phyloP scores from a whole-genome alignment of 1,140 invertebrate genomes.

The Chymomyza costata region DNA sequence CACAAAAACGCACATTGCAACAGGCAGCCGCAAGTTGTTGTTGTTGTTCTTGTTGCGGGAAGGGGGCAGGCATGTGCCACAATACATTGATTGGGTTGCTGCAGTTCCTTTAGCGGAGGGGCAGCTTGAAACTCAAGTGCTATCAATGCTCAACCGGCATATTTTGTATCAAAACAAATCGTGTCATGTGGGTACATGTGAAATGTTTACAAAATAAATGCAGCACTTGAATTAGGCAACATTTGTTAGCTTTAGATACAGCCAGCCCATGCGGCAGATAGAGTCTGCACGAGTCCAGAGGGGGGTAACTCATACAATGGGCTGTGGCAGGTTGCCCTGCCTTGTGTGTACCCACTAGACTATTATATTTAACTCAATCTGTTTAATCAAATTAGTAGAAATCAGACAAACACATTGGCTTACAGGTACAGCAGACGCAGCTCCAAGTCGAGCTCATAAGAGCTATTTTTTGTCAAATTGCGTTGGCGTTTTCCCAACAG shows the following conservation, averaged over 20 bases:
- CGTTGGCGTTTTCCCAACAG: too few relatives aligned
- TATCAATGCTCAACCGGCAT: constrained; percentile 69
- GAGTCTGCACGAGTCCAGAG: too few relatives aligned
- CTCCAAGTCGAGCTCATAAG: not conserved
- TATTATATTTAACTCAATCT: constrained; percentile 72
- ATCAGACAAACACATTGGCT: constrained; percentile 33
- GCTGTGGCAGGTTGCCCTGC: constrained; percentile 19
- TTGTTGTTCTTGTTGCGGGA: not conserved
- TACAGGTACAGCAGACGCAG: constrained; percentile 1
- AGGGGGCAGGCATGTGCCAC: constrained; percentile 13
- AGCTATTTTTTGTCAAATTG: too few relatives aligned
- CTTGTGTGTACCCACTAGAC: not conserved
- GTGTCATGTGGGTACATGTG: constrained; percentile 45
- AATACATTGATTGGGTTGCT: constrained; percentile 65
- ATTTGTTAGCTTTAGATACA: constrained; percentile 46
- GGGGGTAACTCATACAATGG: too few relatives aligned
- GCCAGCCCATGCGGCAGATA: constrained; percentile 2
- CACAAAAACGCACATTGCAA: constrained; percentile 68
- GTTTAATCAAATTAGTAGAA: constrained; percentile 72
- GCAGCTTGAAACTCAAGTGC: constrained; percentile 66
- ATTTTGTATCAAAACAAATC: constrained; percentile 71
- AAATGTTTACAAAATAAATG: constrained; percentile 73
- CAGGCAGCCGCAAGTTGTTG: not conserved
- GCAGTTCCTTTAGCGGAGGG: constrained; percentile 38
- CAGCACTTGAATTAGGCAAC: constrained; percentile 71